A percentile compares a stretch with the other conserved stretches of the same genome.
Conservation (phyloP, 92 coral and sea anemone species). For the Anthopleura xanthogrammica region DNA sequence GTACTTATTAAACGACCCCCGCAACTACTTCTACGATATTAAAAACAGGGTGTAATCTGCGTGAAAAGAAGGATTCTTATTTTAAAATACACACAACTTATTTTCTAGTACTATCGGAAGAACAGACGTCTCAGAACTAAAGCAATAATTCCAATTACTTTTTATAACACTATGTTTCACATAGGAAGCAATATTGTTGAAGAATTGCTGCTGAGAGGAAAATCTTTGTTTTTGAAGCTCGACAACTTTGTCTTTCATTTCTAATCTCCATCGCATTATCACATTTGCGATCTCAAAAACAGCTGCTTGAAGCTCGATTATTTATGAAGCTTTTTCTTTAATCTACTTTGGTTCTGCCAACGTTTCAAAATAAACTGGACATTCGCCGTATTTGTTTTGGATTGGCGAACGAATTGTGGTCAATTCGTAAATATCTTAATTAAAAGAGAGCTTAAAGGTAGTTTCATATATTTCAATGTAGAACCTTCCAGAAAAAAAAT, state of each 20-base stretch:
- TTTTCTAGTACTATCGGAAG: background rate
- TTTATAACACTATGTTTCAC: background rate
- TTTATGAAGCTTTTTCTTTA: constrained; percentile 16
- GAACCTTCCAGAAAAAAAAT: background rate
- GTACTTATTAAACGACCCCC: background rate
- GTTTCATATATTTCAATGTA: background rate
- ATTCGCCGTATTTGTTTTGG: constrained; percentile 4
- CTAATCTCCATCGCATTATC: constrained; percentile 6
- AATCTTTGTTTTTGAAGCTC: background rate
- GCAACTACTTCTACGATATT: background rate
- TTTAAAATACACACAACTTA: background rate
- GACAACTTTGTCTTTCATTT: constrained; percentile 2
- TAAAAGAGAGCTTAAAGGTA: constrained; percentile 4
- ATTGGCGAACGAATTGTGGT: constrained; percentile 13
- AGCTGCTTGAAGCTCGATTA: constrained; percentile 22
- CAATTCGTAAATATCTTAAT: constrained; percentile 1
- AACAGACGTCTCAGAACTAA: background rate
- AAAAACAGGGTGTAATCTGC: background rate
- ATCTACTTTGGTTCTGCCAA: constrained; percentile 11
- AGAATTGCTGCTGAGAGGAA: background rate
- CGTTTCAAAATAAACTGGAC: constrained; percentile 7
- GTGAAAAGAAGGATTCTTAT: background rate
- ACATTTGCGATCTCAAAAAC: background rate
- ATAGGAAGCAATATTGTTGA: background rate
- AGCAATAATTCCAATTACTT: background rate